These are phyloP conservation scores for Tryphoninae sp. DNA, from an alignment of 2,888 invertebrate species.

Conservation along the genomic window DNA sequence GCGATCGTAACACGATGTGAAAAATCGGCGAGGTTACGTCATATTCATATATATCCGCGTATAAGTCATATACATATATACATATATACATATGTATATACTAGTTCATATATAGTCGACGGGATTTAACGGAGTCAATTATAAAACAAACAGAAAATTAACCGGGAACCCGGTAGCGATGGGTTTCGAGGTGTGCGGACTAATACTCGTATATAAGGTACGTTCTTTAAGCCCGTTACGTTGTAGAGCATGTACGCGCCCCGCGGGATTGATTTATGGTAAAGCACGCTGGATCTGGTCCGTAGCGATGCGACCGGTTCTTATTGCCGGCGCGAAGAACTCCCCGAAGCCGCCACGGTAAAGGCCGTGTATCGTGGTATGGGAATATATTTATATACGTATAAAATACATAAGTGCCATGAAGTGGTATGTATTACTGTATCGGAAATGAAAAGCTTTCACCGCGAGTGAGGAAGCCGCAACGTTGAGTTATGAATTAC, in stretches of 20 bases:
- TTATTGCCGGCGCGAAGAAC: constrained; percentile 48
- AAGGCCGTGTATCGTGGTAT: too few species aligned
- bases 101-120: constrained; percentile 42
- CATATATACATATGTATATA: constrained; percentile 1
- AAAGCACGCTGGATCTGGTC: constrained; percentile 75
- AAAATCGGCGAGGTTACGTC: background rate
- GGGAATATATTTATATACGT: constrained; percentile 10
- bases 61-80: background rate
- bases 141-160: constrained; percentile 79
- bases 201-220: constrained; percentile 22
- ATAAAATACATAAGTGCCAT: background rate
- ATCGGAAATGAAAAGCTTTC: constrained; percentile 56
- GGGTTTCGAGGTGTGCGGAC: constrained; percentile 38
- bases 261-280: constrained; percentile 75
- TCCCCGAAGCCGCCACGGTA: constrained; percentile 26
- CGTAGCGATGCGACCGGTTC: constrained; percentile 65
- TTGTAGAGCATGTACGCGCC: constrained; percentile 60
- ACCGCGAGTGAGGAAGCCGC: constrained; percentile 39
- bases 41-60: constrained; percentile 19
- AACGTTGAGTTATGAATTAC: constrained; percentile 52
- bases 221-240: constrained; percentile 74
- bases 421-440: constrained; percentile 16
- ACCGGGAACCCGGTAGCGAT: constrained; percentile 76
- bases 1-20: constrained; percentile 24
- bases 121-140: constrained; percentile 73